Evolutionary conservation across 2,888 invertebrate species (phyloP), one percentile per base, ranked within the genome.

Genomic region (Athripsodes cinereus): DNA sequence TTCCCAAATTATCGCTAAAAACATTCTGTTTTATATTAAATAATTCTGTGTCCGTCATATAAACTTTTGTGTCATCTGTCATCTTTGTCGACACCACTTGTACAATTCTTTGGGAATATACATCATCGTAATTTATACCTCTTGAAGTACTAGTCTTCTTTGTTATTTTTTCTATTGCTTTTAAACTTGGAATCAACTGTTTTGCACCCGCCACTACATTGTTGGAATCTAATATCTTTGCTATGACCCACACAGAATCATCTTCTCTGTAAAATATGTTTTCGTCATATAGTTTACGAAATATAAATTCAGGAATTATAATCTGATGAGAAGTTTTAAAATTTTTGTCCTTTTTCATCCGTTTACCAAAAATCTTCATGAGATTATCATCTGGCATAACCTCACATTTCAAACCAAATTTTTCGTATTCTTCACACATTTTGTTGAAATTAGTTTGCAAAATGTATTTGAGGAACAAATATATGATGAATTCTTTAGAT

Each of bases 191-290:
- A n/a, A 40, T 40, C 16, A 40, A 13, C 11, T 20, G 13, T 40
- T 13, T 40, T 2, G 13, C 40, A 40, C 13, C 13, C 2, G 40
- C 40, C 13, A 40, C 40, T 40, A 40, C 2, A 40, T 13, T 40
- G 13, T 40, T 13, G 6, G 6, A 20, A 34, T 54, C 47, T 6
- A 20, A 6, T 26, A 44, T 34, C 48, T 19, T 26, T 61, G 76
- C 60, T 22, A 70, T 69, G 13, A 77, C 67, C 79, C 79, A 79
- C 20, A 79, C 64, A 6, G 76, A 69, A 52, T 73, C 75, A 66
- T 74, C 73, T 64, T 79, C 78, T 61, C 72, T 64, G 62, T 77
- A 79, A 64, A 77, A 78, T 60, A 78, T 69, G 64, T 79, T 79
- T 66, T 76, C 74, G 64, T 73, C 69, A 63, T 73, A 71, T 20